phyloP scores from a whole-genome alignment of 1,140 invertebrate species.

The Nymphalis io region DNA sequence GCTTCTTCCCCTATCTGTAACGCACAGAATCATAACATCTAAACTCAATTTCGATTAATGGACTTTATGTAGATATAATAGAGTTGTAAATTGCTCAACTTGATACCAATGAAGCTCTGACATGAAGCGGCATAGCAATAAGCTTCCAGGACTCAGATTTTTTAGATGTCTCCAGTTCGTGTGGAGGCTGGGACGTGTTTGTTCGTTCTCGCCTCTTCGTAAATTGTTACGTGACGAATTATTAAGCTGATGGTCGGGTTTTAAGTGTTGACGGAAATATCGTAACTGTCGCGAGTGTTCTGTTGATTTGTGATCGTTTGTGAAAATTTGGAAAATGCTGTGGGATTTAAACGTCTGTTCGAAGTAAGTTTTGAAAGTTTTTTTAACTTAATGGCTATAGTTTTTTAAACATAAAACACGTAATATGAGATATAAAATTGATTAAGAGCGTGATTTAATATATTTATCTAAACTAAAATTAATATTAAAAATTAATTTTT shows the following conservation, averaged over 20 bases:
- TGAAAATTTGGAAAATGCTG: conserved; percentile 38
- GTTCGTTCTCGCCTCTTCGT: conserved; percentile 32
- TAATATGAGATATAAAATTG: neutral
- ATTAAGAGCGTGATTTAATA: too few relatives aligned
- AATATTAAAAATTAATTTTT: too few relatives aligned
- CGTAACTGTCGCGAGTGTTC: conserved; percentile 51
- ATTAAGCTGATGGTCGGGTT: conserved; percentile 33
- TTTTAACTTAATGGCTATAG: conserved; percentile 2
- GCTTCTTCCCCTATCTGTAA: conserved; percentile 60
- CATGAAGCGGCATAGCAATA: conserved; percentile 67
- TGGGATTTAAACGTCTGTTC: conserved; percentile 30
- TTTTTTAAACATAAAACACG: neutral
- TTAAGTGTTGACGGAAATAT: conserved; percentile 52
- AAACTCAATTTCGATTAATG: conserved; percentile 30
- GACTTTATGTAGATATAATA: conserved; percentile 28
- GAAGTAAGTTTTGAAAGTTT: conserved; percentile 44
- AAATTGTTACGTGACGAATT: conserved; percentile 49
- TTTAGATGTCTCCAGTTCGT: conserved; percentile 71
- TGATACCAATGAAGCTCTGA: conserved; percentile 44
- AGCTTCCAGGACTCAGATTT: conserved; percentile 75
- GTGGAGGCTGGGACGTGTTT: conserved; percentile 60
- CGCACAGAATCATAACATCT: conserved; percentile 37
- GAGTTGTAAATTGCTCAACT: conserved; percentile 34
- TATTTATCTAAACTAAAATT: too few relatives aligned
- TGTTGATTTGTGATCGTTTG: conserved; percentile 47